Base-by-base conservation (phyloP, 1,140 invertebrate species). In the Penaeus vannamei region DNA sequence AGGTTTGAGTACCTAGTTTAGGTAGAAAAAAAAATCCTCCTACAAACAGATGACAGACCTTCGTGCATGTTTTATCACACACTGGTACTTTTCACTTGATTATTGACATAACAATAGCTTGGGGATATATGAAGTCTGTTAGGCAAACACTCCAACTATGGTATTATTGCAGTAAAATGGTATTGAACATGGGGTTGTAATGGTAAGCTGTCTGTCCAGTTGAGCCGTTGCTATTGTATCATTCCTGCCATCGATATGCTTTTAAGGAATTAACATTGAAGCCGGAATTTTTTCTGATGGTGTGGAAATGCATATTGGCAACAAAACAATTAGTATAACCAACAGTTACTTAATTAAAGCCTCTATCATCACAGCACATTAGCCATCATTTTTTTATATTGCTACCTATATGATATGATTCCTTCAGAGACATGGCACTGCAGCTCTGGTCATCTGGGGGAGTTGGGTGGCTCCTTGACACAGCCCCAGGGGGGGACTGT, bases 301-400 rank as follows among this genome's bases (percentile, higher is more conserved):
- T 90, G 59, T 86, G 84, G 88, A 90, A 90, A 90, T 90, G 88
- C 88, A 85, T 90, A 84, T 90, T 90, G 88, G 88, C 88, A 90
- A 90, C 88, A 90, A 90, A 90, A 90, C 88, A 90, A 90, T 90
- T 85, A 90, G 59, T 85, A 90, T 90, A 90, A 90, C 84, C 88
- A 90, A 90, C 88, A 90, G 88, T 90, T 90, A 90, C 84, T 90
- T 90, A 90, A 86, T 90, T 90, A 90, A 90, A 90, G 88, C 88
- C 88, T 90, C 88, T 90, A 90, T 85, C 88, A 90, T 90, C 88
- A 90, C 88, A 90, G 88, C 88, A 90, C 88, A 90, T 90, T 90
- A 90, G 84, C 88, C 88, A 90, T 90, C 88, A 90, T 90, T 90
- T 90, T 85, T 90, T 90, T 90, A 90, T 90, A 90, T 90, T 90